Percentiles rank a stretch among this genome's conserved stretches.
Conservation (phyloP, 2,113 vertebrate species). For the Riparia riparia region DNA sequence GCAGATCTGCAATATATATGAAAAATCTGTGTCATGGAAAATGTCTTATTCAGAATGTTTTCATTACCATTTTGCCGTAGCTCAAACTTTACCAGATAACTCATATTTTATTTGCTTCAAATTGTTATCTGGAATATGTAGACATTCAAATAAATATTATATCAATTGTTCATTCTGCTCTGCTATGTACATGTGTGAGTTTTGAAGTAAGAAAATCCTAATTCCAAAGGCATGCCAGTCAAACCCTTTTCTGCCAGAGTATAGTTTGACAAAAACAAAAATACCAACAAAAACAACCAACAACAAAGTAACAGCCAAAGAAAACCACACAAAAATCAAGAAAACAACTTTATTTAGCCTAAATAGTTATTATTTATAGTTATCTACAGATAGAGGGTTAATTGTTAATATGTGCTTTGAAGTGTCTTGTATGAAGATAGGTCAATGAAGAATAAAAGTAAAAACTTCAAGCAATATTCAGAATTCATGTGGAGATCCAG, state of each 20-base stretch:
- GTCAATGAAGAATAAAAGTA: neutral
- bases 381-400: neutral
- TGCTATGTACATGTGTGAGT: neutral
- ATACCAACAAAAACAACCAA: neutral
- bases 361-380: neutral
- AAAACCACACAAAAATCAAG: neutral
- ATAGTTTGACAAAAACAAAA: neutral
- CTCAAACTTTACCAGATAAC: neutral
- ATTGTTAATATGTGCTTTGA: slow-evolving; percentile 15
- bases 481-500: neutral
- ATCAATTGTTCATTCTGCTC: neutral
- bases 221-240: neutral
- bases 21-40: neutral
- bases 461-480: neutral
- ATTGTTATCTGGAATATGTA: neutral
- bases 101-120: neutral
- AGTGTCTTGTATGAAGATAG: neutral
- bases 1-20: neutral
- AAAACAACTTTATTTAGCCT: neutral
- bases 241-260: neutral
- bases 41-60: neutral
- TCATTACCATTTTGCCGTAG: neutral
- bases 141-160: neutral
- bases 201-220: neutral
- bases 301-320: neutral